Evolutionary conservation across 2,113 vertebrate species (phyloP).

Genomic region (Aspiorhynchus laticeps): DNA sequence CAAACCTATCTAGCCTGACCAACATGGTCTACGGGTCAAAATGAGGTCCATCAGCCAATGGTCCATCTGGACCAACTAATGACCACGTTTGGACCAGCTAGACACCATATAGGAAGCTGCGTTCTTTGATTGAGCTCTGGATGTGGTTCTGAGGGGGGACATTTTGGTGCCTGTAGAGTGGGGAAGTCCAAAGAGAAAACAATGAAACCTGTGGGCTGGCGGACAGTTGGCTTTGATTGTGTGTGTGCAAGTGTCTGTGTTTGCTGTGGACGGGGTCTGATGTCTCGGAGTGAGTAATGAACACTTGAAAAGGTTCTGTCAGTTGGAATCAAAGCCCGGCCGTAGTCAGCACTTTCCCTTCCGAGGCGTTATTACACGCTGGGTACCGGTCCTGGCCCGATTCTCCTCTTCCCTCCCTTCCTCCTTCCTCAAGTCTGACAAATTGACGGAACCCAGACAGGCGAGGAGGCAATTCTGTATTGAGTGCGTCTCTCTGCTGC

Average conservation of each 20-base stretch:
- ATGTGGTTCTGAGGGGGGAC: background rate
- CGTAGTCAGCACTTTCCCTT: constrained; percentile 85
- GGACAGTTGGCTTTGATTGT: constrained; percentile 46
- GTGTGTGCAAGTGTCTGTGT: constrained; percentile 46
- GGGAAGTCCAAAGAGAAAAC: background rate
- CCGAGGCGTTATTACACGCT: constrained; percentile 81
- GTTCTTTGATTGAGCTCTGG: background rate
- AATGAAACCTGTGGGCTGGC: constrained; percentile 23
- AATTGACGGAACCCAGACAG: constrained; percentile 77
- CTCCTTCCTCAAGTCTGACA: constrained; percentile 78
- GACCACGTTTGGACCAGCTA: background rate
- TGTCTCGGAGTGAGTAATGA: constrained; percentile 88
- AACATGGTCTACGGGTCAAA: background rate
- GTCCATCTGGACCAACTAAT: background rate
- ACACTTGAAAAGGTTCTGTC: constrained; percentile 87
- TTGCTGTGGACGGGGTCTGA: constrained; percentile 75
- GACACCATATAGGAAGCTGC: background rate
- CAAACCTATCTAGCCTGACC: background rate
- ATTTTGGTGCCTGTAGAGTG: background rate
- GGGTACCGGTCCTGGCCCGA: constrained; percentile 63
- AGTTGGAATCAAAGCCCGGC: constrained; percentile 83
- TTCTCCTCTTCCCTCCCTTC: constrained; percentile 68
- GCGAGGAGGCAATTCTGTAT: constrained; percentile 62
- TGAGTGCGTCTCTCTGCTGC: constrained; percentile 38
- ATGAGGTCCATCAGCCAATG: background rate